These are phyloP conservation scores for Clarias magur DNA, from an alignment of 2,113 vertebrate species.

Conservation along the genomic window DNA sequence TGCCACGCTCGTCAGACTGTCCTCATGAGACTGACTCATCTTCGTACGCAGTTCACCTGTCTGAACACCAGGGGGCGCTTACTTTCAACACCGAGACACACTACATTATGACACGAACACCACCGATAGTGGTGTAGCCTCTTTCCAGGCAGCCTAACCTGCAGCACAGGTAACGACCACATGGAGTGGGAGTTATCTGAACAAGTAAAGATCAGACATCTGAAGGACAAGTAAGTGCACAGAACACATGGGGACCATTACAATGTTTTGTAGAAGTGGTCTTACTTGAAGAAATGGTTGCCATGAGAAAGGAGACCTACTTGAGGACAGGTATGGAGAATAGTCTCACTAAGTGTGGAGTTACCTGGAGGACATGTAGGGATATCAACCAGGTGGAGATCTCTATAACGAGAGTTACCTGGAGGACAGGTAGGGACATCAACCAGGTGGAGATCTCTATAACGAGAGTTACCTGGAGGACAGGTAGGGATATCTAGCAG, in stretches of 20 bases:
- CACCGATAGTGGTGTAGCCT: background rate
- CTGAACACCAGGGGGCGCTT: slow-evolving; percentile 67
- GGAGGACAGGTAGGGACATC: background rate
- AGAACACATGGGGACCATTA: background rate
- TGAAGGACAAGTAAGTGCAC: background rate
- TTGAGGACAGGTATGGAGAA: background rate
- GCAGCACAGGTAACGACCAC: background rate
- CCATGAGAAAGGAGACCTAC: background rate
- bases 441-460: background rate
- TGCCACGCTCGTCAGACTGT: slow-evolving; percentile 97
- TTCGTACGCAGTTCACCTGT: slow-evolving; percentile 98
- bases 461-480: background rate
- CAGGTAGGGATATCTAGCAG: background rate
- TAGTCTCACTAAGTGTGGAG: background rate
- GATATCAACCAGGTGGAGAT: background rate
- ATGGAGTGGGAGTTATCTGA: background rate
- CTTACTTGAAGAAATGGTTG: background rate
- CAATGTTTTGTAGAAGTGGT: background rate
- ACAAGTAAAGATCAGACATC: too few species aligned
- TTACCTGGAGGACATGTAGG: background rate
- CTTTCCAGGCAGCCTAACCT: background rate
- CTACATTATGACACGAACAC: background rate
- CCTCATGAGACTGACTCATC: slow-evolving; percentile 99
- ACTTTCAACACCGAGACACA: background rate
- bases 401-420: background rate